Base-by-base conservation (phyloP, 2,797 vertebrate species). In the Lacerta bilineata region DNA sequence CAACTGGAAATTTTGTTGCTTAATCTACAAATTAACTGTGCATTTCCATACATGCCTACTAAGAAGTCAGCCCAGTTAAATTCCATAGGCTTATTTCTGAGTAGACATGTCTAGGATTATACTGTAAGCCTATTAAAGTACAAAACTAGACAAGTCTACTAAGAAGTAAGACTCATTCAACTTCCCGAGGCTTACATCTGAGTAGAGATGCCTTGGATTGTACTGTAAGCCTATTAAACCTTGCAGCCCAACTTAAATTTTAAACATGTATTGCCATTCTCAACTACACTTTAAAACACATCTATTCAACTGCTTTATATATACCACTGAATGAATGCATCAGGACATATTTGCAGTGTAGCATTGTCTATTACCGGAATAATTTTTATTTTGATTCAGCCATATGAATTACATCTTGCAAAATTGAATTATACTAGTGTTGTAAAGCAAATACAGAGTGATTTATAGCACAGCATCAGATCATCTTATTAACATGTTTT, bases 351-450 rank as follows among this genome's bases (percentile, higher is more conserved):
- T 74, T 74, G 8, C 25, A 83, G 43, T n/a, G 25, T 29, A 36
- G 25, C 43, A 29, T 39, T 43, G n/a, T 29, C 13, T 72, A 41
- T 59, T 36, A 29, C n/a, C 59, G 20, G 43, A 89, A 50, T 18
- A 55, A 59, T 69, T 59, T 76, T 86, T 76, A 85, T 82, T 68
- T 81, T 75, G 78, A 50, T 85, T 41, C 78, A 76, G n/a, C 0
- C 25, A 23, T 59, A 17, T 71, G 74, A 81, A n/a, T 85, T 91
- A 88, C 50, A 83, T 91, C 85, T 79, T 88, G 79, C 83, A 80
- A 78, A 80, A 66, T 81, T 90, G 80, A 39, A 72, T 23, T 89
- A 77, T 59, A 43, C 39, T 77, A 86, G 2, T 61, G 1, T 75
- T 4, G 7, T 43, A 82, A 85, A 81, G 18, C 36, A 76, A 76